Evolutionary conservation across 2,797 vertebrate species (phyloP).

Genomic region (Microctenopoma steveboyesi): DNA sequence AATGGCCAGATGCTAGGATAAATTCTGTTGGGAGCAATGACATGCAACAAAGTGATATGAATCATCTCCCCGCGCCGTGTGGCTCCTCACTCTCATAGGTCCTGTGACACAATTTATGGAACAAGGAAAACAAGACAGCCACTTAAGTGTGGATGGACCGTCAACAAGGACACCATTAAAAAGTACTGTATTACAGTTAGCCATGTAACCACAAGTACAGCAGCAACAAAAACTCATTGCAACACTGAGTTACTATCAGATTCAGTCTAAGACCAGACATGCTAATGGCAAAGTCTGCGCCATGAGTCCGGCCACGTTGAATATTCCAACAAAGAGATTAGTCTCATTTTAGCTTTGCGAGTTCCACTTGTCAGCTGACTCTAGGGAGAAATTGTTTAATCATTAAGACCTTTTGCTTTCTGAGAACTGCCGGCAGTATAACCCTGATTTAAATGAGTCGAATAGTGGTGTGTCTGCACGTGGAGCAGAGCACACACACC

Average conservation of each 20-base stretch:
- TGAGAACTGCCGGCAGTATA: constrained; percentile 47
- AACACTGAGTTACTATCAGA: constrained; percentile 37
- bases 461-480: not conserved
- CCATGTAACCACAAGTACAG: not conserved
- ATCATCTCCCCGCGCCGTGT: constrained; percentile 58
- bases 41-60: constrained; percentile 81
- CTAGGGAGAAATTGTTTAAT: constrained; percentile 57
- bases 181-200: constrained; percentile 20
- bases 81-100: constrained; percentile 56
- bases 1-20: constrained; percentile 80
- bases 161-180: constrained; percentile 42
- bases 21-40: constrained; percentile 80
- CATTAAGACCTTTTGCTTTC: constrained; percentile 58
- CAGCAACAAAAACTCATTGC: constrained; percentile 16
- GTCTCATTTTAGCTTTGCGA: constrained; percentile 63
- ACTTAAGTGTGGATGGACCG: constrained; percentile 56
- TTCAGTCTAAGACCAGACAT: constrained; percentile 38
- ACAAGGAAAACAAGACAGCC: constrained; percentile 57
- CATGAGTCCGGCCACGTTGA: constrained; percentile 53
- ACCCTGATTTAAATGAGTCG: not conserved
- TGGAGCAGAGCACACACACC: not conserved
- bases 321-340: constrained; percentile 77
- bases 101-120: constrained; percentile 66
- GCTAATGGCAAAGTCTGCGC: constrained; percentile 40
- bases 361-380: constrained; percentile 63